phyloP scores from a whole-genome alignment of 2,113 vertebrate species.

The Pterocles gutturalis region DNA sequence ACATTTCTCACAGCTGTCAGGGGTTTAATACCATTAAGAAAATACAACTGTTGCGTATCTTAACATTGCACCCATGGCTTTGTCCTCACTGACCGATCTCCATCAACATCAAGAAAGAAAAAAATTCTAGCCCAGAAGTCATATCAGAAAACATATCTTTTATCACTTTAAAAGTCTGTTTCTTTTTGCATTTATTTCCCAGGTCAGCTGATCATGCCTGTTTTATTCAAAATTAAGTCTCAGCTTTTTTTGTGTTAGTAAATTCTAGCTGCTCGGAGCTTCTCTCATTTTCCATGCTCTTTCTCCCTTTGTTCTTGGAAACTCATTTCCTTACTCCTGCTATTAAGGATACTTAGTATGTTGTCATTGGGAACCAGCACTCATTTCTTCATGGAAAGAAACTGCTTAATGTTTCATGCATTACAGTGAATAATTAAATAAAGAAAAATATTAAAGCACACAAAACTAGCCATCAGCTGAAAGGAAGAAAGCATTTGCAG shows the following conservation, averaged over 20 bases:
- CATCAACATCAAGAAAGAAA: neutral
- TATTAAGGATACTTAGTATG: constrained; percentile 36
- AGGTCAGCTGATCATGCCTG: neutral
- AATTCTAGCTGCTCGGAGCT: neutral
- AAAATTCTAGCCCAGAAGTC: neutral
- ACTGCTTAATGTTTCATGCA: constrained; percentile 63
- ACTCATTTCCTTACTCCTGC: constrained; percentile 22
- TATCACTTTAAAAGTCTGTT: neutral
- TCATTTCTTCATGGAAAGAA: constrained; percentile 43
- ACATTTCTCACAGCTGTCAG: neutral
- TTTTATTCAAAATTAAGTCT: neutral
- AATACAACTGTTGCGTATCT: neutral
- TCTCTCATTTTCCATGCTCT: neutral
- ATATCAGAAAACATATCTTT: neutral
- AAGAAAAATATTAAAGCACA: constrained; percentile 30
- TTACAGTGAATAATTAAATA: constrained; percentile 69
- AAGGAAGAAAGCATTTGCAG: constrained; percentile 49
- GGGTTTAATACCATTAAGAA: neutral
- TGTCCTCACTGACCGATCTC: neutral
- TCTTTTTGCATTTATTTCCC: neutral
- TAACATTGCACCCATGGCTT: neutral
- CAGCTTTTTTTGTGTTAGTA: neutral
- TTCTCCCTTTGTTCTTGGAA: constrained; percentile 35
- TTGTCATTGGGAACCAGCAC: constrained; percentile 42
- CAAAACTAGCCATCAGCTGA: constrained; percentile 30